A percentile compares a stretch with the other conserved stretches of the same genome.
These are phyloP conservation scores for Cepaea nemoralis DNA, from an alignment of 1,140 invertebrate genomes.

Conservation along the genomic window DNA sequence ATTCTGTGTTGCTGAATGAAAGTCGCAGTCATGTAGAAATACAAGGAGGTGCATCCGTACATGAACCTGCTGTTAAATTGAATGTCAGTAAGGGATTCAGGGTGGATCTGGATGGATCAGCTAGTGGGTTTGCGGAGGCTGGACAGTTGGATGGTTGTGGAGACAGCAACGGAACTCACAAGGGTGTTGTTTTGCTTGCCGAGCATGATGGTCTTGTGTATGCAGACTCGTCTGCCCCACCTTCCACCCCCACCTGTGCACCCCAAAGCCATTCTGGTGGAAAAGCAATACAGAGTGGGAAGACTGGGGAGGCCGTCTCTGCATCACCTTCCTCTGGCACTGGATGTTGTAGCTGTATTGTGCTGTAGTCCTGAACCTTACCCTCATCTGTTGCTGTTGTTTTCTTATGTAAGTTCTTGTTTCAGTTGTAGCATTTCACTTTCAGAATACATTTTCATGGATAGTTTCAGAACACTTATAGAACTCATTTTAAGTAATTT, in stretches of 20 bases:
- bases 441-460: too few species aligned
- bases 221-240: constrained; percentile 37
- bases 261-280: neutral
- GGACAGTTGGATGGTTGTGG: constrained; percentile 9
- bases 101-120: neutral
- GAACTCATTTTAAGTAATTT: too few species aligned
- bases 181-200: constrained; percentile 26
- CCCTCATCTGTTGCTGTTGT: constrained; percentile 31
- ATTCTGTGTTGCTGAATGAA: neutral
- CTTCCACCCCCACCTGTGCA: neutral
- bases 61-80: neutral
- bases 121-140: neutral
- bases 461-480: too few species aligned
- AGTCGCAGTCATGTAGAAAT: neutral
- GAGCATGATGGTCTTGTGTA: constrained; percentile 41
- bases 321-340: neutral
- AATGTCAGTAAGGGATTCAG: neutral
- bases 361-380: constrained; percentile 49
- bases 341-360: constrained; percentile 55
- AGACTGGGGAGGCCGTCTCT: neutral
- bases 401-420: constrained; percentile 5
- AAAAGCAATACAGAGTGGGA: constrained; percentile 22
- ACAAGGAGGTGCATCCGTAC: neutral
- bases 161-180: neutral
- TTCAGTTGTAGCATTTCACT: neutral